Percentiles rank a stretch among this genome's conserved stretches.
Evolutionary conservation across 2,797 vertebrate genomes (phyloP).

Genomic region (Myripristis murdjan): DNA sequence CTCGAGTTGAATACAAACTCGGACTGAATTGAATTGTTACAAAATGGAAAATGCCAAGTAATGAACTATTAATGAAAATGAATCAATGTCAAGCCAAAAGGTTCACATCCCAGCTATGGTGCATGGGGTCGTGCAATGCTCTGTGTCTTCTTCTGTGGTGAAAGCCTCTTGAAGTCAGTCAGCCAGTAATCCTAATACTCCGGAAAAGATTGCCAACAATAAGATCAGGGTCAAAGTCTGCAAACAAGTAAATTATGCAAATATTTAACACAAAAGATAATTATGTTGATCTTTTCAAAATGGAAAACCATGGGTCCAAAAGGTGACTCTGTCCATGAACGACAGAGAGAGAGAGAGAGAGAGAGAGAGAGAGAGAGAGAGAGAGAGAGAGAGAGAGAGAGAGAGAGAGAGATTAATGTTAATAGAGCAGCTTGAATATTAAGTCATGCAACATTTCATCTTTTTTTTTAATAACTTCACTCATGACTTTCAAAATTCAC

Average conservation of each 20-base stretch:
- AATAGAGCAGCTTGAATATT: constrained; percentile 9
- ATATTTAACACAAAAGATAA: neutral
- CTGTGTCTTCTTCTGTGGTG: constrained; percentile 6
- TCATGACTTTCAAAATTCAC: constrained; percentile 23
- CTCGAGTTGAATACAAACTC: no score
- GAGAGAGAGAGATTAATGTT: neutral
- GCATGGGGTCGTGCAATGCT: neutral
- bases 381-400: neutral
- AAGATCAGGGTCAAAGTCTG: neutral
- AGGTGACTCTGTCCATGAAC: neutral
- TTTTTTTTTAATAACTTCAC: neutral
- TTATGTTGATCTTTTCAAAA: neutral
- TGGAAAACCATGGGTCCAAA: neutral
- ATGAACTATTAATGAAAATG: no score
- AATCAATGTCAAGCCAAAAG: no score
- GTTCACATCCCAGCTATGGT: no score
- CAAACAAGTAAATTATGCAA: neutral
- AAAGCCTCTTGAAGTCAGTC: neutral
- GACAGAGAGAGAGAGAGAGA: neutral
- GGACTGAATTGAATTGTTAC: no score
- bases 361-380: neutral
- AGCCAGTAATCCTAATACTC: constrained; percentile 2
- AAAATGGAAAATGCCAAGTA: no score
- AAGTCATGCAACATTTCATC: constrained; percentile 15
- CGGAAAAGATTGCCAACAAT: neutral